Evolutionary conservation across 2,113 vertebrate genomes (phyloP).

Genomic region (Epinephelus cyanopodus): DNA sequence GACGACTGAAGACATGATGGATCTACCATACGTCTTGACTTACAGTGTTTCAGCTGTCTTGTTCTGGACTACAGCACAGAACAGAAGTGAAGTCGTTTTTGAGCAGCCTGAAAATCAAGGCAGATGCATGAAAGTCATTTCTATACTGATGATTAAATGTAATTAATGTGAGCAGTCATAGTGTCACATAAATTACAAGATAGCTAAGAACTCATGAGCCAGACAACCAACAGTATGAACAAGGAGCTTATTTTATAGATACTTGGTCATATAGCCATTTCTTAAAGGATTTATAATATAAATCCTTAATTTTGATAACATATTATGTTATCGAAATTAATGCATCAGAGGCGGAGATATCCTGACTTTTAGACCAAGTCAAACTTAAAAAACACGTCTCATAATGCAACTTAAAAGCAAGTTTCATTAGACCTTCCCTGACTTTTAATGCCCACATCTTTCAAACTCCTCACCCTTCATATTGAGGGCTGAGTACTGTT

Average conservation of each 20-base stretch:
- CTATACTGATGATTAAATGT: background rate
- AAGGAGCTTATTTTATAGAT: background rate
- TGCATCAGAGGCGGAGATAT: no score
- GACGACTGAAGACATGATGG: conserved; percentile 79
- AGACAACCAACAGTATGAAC: background rate
- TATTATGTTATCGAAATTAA: no score
- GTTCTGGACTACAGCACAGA: background rate
- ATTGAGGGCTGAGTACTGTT: no score
- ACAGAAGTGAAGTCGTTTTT: background rate
- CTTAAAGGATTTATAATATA: no score
- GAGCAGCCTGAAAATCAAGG: background rate
- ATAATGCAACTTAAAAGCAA: no score
- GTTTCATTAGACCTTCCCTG: no score
- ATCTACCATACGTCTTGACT: conserved; percentile 56
- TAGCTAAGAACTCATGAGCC: background rate
- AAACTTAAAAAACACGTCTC: no score
- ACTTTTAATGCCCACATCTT: no score
- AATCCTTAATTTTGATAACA: no score
- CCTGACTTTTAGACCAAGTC: background rate
- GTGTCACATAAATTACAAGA: background rate
- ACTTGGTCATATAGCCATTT: background rate
- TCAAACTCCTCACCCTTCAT: no score
- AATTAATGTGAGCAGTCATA: background rate
- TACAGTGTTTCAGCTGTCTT: conserved; percentile 48
- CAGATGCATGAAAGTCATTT: background rate